Evolutionary conservation across 2,113 vertebrate species (phyloP).

Genomic region (Geococcyx californianus): DNA sequence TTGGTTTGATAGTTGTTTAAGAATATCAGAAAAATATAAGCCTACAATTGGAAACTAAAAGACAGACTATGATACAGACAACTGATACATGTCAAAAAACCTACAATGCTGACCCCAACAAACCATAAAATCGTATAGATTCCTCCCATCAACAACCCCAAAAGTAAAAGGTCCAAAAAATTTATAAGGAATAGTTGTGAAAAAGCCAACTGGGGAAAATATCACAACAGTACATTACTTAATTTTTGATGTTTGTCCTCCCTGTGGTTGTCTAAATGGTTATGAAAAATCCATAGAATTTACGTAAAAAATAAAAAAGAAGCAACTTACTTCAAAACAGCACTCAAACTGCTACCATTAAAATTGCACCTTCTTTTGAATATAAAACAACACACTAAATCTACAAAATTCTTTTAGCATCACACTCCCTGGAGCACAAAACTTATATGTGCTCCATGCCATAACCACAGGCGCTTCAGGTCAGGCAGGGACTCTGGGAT

Average conservation of each 20-base stretch:
- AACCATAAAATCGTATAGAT: not conserved
- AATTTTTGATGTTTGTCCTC: not conserved
- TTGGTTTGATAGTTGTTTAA: too few species aligned
- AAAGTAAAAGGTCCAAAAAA: not conserved
- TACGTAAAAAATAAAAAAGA: not conserved
- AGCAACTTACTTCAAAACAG: not conserved
- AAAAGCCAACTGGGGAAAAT: not conserved
- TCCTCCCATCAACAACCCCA: not conserved
- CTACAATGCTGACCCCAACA: not conserved
- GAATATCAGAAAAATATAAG: not conserved
- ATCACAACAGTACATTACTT: not conserved
- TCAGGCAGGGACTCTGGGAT: fast-evolving
- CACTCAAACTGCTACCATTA: not conserved
- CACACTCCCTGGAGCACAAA: not conserved
- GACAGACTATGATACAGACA: not conserved
- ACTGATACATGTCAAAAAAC: not conserved
- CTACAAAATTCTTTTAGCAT: not conserved
- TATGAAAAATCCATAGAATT: not conserved
- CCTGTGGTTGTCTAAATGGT: not conserved
- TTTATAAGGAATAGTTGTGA: not conserved
- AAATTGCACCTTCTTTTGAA: not conserved
- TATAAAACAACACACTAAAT: not conserved
- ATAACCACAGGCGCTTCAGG: not conserved
- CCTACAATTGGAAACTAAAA: not conserved
- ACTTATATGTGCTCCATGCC: not conserved